Percentiles rank a stretch among this genome's conserved stretches.
These are phyloP conservation scores for Lepus americanus DNA, from an alignment of 2,113 vertebrate species.

Conservation along the genomic window DNA sequence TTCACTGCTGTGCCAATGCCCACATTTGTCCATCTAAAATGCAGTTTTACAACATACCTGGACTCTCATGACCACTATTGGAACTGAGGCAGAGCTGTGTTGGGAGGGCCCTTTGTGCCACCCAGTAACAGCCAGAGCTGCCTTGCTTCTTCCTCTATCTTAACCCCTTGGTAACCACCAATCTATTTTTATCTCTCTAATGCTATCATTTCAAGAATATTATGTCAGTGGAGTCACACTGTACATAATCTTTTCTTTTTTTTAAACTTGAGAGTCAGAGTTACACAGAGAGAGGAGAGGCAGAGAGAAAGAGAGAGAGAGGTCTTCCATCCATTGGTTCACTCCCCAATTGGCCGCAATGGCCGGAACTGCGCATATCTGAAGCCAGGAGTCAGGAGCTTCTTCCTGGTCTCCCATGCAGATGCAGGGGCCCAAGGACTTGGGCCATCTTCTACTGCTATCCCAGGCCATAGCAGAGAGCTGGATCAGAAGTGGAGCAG, in stretches of 20 bases:
- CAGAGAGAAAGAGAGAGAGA: too few species aligned
- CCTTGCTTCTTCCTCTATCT: not conserved
- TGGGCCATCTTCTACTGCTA: too few species aligned
- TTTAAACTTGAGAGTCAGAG: not conserved
- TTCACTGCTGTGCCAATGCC: too few species aligned
- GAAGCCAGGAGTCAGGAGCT: too few species aligned
- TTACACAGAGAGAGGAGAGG: too few species aligned
- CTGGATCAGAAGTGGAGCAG: too few species aligned
- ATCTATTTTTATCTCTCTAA: not conserved
- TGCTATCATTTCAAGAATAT: constrained; percentile 25
- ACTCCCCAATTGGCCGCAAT: too few species aligned
- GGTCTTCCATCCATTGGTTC: too few species aligned
- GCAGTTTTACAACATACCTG: not conserved
- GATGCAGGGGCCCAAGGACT: too few species aligned
- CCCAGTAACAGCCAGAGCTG: not conserved
- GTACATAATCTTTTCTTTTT: not conserved
- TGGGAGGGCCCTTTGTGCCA: not conserved
- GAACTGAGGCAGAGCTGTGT: not conserved
- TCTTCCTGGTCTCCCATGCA: too few species aligned
- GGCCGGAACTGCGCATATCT: too few species aligned
- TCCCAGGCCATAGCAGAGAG: too few species aligned
- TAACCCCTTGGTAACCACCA: not conserved
- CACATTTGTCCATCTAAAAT: not conserved
- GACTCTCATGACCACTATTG: not conserved
- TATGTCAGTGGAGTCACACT: not conserved